phyloP scores from a whole-genome alignment of 35 echinoderm and acorn worm genomes.

The Heliocidaris erythrogramma region DNA sequence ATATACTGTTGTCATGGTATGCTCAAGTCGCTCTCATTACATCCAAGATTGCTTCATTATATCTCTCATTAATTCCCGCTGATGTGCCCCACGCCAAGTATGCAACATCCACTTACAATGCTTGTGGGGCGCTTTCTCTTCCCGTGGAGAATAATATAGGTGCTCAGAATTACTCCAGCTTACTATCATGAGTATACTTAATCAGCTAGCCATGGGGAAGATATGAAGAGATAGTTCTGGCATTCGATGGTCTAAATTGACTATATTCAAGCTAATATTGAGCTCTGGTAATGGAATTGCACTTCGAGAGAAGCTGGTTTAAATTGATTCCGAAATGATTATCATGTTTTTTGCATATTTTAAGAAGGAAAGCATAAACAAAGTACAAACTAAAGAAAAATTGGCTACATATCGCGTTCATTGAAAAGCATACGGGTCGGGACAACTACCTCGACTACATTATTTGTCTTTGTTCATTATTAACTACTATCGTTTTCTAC shows the following conservation, averaged over 20 bases:
- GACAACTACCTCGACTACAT: too few species aligned
- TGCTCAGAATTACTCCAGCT: neutral
- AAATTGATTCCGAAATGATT: neutral
- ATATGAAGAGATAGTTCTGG: neutral
- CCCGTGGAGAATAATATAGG: neutral
- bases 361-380: neutral
- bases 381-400: neutral
- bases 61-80: constrained; percentile 24
- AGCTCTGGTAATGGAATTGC: neutral
- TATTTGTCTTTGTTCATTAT: too few species aligned
- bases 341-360: neutral
- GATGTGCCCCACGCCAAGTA: neutral
- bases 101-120: constrained; percentile 14
- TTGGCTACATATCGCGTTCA: neutral
- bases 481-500: too few species aligned
- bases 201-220: neutral
- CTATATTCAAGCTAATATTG: neutral
- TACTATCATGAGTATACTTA: neutral
- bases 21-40: neutral
- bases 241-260: neutral
- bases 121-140: constrained; percentile 22
- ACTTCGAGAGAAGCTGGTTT: neutral
- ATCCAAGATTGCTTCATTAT: constrained; percentile 23
- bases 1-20: neutral
- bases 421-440: neutral